A percentile compares a stretch with the other conserved stretches of the same genome.
phyloP scores from a whole-genome alignment of 2,888 invertebrate species.

The Antheraea yamamai region DNA sequence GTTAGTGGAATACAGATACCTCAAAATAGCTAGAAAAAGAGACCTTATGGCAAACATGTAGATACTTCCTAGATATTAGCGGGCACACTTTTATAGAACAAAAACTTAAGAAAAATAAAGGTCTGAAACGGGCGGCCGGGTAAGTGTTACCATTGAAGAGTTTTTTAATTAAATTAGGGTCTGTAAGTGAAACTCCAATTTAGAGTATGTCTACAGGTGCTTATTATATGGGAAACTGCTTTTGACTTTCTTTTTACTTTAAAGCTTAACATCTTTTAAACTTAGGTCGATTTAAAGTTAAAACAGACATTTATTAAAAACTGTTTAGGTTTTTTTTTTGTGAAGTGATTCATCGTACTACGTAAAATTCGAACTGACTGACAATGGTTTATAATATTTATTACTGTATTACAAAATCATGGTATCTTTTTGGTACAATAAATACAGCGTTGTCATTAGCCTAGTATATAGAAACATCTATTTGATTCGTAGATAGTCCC shows the following conservation, averaged over 20 bases:
- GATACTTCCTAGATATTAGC: conserved; percentile 16
- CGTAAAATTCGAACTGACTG: no score
- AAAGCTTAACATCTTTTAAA: background rate
- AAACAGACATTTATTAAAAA: no score
- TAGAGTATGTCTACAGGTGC: conserved; percentile 29
- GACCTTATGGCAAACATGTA: background rate
- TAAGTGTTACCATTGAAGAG: conserved; percentile 30
- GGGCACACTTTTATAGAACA: conserved; percentile 22
- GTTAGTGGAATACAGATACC: no score
- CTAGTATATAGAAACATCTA: background rate
- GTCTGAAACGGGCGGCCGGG: conserved; percentile 27
- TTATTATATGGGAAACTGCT: conserved; percentile 17
- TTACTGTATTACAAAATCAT: no score
- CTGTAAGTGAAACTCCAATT: conserved; percentile 30
- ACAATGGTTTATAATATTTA: no score
- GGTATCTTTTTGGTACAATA: background rate
- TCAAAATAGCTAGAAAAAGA: no score
- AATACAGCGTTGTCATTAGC: background rate
- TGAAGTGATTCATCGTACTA: no score
- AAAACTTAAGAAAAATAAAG: conserved; percentile 28
- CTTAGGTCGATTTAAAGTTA: background rate
- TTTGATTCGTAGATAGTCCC: background rate
- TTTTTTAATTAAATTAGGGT: conserved; percentile 40
- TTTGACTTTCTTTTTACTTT: background rate
- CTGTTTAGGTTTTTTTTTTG: no score